Conservation (phyloP, 2,888 invertebrate species). For the Hirtodrosophila cameraria region DNA sequence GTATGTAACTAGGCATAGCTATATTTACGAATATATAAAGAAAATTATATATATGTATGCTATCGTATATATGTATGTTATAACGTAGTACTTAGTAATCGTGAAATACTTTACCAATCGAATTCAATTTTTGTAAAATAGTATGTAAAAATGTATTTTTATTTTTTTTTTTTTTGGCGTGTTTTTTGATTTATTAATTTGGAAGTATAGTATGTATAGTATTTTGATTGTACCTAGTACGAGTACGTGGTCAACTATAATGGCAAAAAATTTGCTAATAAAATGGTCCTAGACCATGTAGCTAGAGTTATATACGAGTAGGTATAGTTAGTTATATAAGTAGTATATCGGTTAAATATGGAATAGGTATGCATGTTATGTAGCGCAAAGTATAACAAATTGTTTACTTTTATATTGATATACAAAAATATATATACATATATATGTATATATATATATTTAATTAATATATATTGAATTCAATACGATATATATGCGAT, state of each 20-base stretch:
- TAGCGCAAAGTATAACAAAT: constrained; percentile 81
- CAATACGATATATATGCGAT: constrained; percentile 74
- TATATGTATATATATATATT: constrained; percentile 56
- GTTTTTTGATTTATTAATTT: constrained; percentile 19
- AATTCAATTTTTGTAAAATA: constrained; percentile 46
- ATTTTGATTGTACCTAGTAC: constrained; percentile 45
- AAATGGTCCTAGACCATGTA: constrained; percentile 73
- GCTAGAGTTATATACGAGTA: constrained; percentile 70
- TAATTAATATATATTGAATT: constrained; percentile 62
- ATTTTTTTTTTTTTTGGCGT: constrained; percentile 10
- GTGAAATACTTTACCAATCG: constrained; percentile 64
- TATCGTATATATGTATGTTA: constrained; percentile 44
- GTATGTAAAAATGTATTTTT: constrained; percentile 9
- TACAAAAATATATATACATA: constrained; percentile 44
- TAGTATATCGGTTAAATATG: constrained; percentile 75
- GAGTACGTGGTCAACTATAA: constrained; percentile 71
- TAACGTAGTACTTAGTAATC: constrained; percentile 38
- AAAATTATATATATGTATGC: constrained; percentile 58
- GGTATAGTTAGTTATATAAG: constrained; percentile 67
- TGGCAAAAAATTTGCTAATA: constrained; percentile 69
- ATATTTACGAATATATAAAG: constrained; percentile 56
- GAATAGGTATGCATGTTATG: constrained; percentile 78
- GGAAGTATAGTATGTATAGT: constrained; percentile 6
- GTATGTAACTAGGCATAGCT: constrained; percentile 69
- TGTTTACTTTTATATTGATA: constrained; percentile 69